phyloP scores from a whole-genome alignment of 1,140 invertebrate species.

The Aphelinus atriplicis region DNA sequence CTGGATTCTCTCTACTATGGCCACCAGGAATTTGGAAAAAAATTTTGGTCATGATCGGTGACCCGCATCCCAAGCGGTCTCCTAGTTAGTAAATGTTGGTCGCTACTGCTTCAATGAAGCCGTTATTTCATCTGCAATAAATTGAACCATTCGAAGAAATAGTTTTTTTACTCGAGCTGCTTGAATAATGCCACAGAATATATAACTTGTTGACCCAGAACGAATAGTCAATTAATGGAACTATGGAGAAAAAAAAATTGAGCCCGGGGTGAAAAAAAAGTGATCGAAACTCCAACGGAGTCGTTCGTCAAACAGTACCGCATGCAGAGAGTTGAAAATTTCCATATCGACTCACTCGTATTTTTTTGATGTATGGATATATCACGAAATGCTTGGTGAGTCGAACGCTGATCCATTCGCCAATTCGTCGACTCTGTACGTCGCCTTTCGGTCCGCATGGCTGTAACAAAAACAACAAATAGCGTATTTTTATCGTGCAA shows the following conservation, averaged over 20 bases:
- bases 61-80: too few species aligned
- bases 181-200: too few species aligned
- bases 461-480: conserved; percentile 33
- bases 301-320: conserved; percentile 31
- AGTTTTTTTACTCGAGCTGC: too few species aligned
- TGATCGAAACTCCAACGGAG: neutral
- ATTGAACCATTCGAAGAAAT: too few species aligned
- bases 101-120: too few species aligned
- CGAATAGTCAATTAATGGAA: too few species aligned
- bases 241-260: neutral
- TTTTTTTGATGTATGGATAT: conserved; percentile 35
- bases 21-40: too few species aligned
- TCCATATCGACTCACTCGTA: conserved; percentile 27
- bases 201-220: too few species aligned
- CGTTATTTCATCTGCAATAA: too few species aligned
- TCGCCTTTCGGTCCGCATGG: conserved; percentile 24
- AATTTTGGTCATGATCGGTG: too few species aligned
- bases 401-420: conserved; percentile 32
- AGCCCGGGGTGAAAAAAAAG: neutral
- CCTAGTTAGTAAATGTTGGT: too few species aligned
- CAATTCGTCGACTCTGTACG: conserved; percentile 29
- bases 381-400: conserved; percentile 36
- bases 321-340: conserved; percentile 25
- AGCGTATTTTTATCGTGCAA: conserved; percentile 22
- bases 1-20: too few species aligned